Evolutionary conservation across 2,888 invertebrate species (phyloP).

Genomic region (Tupiocoris notatus): DNA sequence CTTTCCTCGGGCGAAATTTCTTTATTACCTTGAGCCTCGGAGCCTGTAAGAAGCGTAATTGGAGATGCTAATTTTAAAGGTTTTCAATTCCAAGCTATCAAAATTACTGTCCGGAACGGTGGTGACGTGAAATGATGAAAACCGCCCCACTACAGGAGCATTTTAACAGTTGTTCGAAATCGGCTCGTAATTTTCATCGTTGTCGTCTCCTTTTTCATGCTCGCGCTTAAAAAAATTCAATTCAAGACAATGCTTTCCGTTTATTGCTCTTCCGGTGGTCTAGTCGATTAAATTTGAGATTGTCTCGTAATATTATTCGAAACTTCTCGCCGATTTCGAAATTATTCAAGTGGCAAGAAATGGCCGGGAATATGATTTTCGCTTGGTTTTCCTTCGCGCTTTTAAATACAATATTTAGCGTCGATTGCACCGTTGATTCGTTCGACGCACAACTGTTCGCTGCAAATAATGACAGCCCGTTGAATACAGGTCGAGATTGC

Average conservation of each 20-base stretch:
- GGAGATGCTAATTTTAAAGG: too few species aligned
- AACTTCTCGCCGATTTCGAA: too few species aligned
- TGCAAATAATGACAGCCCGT: background rate
- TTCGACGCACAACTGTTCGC: conserved; percentile 10
- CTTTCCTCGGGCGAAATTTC: background rate
- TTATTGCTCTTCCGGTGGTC: too few species aligned
- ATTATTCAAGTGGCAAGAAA: background rate
- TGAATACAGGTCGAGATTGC: conserved; percentile 18
- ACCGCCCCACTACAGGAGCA: background rate
- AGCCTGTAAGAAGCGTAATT: too few species aligned
- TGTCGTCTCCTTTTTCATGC: too few species aligned
- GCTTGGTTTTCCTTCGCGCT: background rate
- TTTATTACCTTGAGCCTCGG: too few species aligned
- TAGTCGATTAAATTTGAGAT: too few species aligned
- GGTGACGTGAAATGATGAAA: background rate
- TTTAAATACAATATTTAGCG: background rate
- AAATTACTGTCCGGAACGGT: background rate
- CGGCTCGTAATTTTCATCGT: too few species aligned
- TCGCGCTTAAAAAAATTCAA: too few species aligned
- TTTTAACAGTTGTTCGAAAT: background rate
- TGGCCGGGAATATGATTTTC: background rate
- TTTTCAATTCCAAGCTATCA: background rate
- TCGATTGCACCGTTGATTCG: conserved; percentile 17
- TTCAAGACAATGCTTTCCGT: too few species aligned
- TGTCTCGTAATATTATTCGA: too few species aligned